phyloP scores from a whole-genome alignment of 2,797 vertebrate genomes.

The Odontamblyopus lacepedii region DNA sequence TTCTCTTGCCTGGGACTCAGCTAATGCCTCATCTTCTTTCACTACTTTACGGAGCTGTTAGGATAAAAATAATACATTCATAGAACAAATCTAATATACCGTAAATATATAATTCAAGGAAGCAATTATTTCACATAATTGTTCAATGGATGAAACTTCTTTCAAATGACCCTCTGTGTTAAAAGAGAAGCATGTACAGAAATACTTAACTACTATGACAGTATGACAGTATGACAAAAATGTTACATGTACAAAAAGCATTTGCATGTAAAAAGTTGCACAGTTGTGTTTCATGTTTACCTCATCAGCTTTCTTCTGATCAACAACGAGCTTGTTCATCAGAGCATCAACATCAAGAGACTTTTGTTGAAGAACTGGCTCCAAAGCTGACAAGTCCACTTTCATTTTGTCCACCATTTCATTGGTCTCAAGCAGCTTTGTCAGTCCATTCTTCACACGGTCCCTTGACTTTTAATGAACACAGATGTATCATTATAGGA shows the following conservation, averaged over 20 bases:
- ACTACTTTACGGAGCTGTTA: conserved; percentile 79
- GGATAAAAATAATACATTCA: background rate
- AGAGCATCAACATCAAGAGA: conserved; percentile 81
- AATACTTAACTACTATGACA: too few relatives aligned
- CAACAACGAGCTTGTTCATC: conserved; percentile 82
- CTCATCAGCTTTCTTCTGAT: conserved; percentile 85
- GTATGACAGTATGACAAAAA: background rate
- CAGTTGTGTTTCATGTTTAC: conserved; percentile 41
- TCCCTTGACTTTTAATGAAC: conserved; percentile 76
- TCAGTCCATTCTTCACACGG: conserved; percentile 84
- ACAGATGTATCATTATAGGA: background rate
- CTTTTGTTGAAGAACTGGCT: conserved; percentile 84
- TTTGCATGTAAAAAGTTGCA: background rate
- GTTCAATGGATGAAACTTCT: too few relatives aligned
- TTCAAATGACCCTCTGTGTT: too few relatives aligned
- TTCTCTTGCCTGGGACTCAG: conserved; percentile 84
- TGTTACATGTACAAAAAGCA: background rate
- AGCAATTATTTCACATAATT: too few relatives aligned
- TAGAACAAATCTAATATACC: too few relatives aligned
- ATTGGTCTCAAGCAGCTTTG: conserved; percentile 85
- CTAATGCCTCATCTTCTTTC: conserved; percentile 82
- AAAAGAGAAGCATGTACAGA: too few relatives aligned
- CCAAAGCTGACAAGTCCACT: conserved; percentile 83
- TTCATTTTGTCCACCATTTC: conserved; percentile 86
- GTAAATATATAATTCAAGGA: too few relatives aligned